Evolutionary conservation across 2,888 invertebrate species (phyloP), one percentile per base, ranked within the genome.

Genomic region (Strigamia crassipes): DNA sequence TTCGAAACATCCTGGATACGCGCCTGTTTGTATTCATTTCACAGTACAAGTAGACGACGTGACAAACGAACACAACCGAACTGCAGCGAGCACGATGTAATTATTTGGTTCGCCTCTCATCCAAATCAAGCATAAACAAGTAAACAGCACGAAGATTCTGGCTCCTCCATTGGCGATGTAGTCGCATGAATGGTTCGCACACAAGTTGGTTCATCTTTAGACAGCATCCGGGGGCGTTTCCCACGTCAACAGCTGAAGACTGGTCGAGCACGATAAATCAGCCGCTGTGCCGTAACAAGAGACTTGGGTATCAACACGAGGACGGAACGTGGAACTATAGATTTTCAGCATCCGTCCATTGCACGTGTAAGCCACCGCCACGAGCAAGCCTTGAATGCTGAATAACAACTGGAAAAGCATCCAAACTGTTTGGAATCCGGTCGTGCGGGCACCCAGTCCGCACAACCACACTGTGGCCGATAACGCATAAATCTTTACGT

Each of bases 291-390:
- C 81, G 78, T 81, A 81, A 80, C 46, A 31, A 31, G 66, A 66
- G 46, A 31, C 31, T 31, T 77, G 31, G 38, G 77, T 83, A 23
- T 83, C 83, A 23, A 83, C 83, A 34, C 83, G 84, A 18, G 84
- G 82, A 79, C 85, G 81, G 9, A 85, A 82, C 79, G 85, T 84
- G 66, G 85, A 82, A 41, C 85, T 84, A 84, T 86, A 86, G 46
- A 86, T 80, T 79, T 85, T 85, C 31, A 86, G 82, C 51, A 88
- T 86, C 84, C 89, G 89, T 85, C 91, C 91, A 87, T 92, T 91
- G 86, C 92, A 92, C 31, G 92, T 91, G 81, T 92, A 91, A 83
- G 91, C 89, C 86, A 91, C 88, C 18, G 92, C 90, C 82, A 92
- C 90, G 84, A 91, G 89, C 83, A 92, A 89, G 61, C 92, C 92